phyloP scores from a whole-genome alignment of 2,113 vertebrate genomes.

The Sisor rabdophorus region DNA sequence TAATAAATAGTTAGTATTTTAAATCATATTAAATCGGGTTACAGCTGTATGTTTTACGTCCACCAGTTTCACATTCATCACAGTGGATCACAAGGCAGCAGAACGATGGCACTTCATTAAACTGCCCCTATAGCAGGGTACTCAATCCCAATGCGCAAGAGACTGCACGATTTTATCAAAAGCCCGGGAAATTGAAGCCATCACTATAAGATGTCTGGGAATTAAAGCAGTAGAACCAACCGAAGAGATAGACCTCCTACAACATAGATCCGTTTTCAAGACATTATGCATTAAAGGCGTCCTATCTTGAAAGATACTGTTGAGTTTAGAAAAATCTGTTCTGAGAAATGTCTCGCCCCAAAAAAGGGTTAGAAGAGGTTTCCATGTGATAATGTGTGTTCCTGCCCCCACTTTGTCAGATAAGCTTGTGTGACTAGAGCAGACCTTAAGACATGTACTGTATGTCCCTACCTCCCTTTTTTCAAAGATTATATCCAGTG shows the following conservation, averaged over 20 bases:
- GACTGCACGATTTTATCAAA: conserved; percentile 88
- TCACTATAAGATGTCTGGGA: conserved; percentile 89
- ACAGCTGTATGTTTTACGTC: conserved; percentile 94
- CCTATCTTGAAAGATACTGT: conserved; percentile 63
- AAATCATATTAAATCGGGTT: conserved; percentile 99
- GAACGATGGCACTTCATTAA: conserved; percentile 79
- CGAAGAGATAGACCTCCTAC: conserved; percentile 82
- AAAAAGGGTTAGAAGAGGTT: conserved; percentile 48
- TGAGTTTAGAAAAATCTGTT: conserved; percentile 68
- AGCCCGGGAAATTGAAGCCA: conserved; percentile 93
- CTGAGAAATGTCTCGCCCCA: conserved; percentile 49
- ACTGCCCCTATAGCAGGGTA: conserved; percentile 67
- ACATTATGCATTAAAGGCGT: conserved; percentile 79
- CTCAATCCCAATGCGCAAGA: conserved; percentile 78
- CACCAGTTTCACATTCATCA: conserved; percentile 82
- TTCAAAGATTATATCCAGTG: background rate
- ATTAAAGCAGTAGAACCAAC: conserved; percentile 87
- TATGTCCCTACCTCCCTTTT: background rate
- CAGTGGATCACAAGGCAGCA: conserved; percentile 67
- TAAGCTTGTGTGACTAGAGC: conserved; percentile 19
- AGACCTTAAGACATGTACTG: conserved; percentile 27
- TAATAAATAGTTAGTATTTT: conserved; percentile 97
- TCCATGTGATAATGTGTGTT: conserved; percentile 52
- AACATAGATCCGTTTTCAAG: conserved; percentile 82
- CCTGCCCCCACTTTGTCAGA: conserved; percentile 62